Conservation (phyloP, 2,888 invertebrate species). For the Sphaerophoria taeniata region DNA sequence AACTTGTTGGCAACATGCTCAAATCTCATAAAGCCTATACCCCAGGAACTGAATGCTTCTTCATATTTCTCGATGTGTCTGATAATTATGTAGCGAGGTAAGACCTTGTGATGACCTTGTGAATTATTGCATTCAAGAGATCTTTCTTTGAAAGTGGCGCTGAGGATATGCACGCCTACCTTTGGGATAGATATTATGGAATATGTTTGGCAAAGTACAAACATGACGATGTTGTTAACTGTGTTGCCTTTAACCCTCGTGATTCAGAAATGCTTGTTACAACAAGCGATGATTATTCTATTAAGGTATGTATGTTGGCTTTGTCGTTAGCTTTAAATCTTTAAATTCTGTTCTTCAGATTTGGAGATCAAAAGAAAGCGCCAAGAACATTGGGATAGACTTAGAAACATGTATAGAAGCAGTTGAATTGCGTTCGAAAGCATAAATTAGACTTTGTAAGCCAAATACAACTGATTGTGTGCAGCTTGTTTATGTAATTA, state of each 20-base stretch:
- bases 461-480: conserved; percentile 6
- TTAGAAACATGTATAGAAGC: conserved; percentile 33
- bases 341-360: conserved; percentile 70
- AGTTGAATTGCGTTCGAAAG: conserved; percentile 37
- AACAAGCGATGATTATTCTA: conserved; percentile 90
- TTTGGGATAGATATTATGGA: conserved; percentile 94
- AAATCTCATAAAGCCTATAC: conserved; percentile 92
- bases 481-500: neutral
- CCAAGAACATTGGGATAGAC: conserved; percentile 73
- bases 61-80: conserved; percentile 92
- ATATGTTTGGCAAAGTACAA: conserved; percentile 89
- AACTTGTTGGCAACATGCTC: conserved; percentile 90
- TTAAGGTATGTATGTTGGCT: conserved; percentile 84
- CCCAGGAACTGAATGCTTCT: conserved; percentile 92
- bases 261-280: conserved; percentile 92
- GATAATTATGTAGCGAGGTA: conserved; percentile 93
- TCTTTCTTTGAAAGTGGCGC: too few species aligned
- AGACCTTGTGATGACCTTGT: conserved; percentile 56
- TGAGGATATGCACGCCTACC: conserved; percentile 91
- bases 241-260: conserved; percentile 92
- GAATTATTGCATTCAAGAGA: too few species aligned
- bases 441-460: conserved; percentile 1
- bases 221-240: conserved; percentile 92
- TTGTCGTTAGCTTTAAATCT: conserved; percentile 83
- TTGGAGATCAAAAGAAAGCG: conserved; percentile 79